phyloP scores from a whole-genome alignment of 2,888 invertebrate species.

The Pardosa pseudoannulata region DNA sequence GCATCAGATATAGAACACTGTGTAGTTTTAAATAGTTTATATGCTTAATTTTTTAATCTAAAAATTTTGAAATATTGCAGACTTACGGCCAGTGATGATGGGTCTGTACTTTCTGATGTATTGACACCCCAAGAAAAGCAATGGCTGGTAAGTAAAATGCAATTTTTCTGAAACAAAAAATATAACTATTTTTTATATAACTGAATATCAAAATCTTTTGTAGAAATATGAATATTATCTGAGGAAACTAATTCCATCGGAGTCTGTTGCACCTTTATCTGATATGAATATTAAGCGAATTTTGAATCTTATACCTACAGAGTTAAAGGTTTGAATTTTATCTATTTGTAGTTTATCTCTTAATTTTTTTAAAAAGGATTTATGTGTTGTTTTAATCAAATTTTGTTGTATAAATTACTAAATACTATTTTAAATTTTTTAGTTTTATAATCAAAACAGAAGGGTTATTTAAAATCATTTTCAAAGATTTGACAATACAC shows the following conservation, averaged over 20 bases:
- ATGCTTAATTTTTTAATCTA: no score
- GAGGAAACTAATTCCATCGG: slow-evolving; percentile 47
- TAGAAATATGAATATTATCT: slow-evolving; percentile 65
- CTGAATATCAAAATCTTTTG: neutral
- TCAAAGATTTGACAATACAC: no score
- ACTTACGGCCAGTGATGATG: neutral
- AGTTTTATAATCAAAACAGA: neutral
- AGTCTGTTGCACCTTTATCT: slow-evolving; percentile 44
- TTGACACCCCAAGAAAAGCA: slow-evolving; percentile 54
- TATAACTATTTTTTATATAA: neutral
- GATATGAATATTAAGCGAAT: slow-evolving; percentile 33
- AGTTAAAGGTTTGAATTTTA: slow-evolving; percentile 32
- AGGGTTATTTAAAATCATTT: neutral
- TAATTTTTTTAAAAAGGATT: neutral
- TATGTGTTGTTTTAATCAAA: neutral
- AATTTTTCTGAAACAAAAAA: neutral
- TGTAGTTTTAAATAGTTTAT: no score
- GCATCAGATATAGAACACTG: no score
- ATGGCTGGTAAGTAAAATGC: slow-evolving; percentile 40
- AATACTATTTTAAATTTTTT: neutral
- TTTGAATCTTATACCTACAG: slow-evolving; percentile 27
- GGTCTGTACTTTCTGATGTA: neutral
- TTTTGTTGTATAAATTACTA: neutral
- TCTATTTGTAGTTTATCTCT: neutral
- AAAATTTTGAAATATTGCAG: no score